A percentile compares a stretch with the other conserved stretches of the same genome.
phyloP scores from a whole-genome alignment of 2,113 vertebrate species.

The Oryzias celebensis region DNA sequence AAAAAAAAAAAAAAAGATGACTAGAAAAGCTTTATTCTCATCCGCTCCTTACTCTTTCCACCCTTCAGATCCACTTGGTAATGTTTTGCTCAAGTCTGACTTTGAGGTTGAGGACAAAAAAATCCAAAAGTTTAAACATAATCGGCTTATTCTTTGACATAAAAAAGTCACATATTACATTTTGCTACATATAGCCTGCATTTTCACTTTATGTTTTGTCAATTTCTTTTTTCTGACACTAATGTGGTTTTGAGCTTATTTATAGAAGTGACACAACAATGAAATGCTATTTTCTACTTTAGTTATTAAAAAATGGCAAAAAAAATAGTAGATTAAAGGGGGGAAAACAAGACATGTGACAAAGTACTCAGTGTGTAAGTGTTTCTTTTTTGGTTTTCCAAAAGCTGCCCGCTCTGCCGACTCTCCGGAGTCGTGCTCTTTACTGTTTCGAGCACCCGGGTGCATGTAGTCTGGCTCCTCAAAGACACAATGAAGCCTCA shows the following conservation, averaged over 20 bases:
- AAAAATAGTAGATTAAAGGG: neutral
- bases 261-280: neutral
- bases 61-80: constrained; percentile 1
- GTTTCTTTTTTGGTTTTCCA: constrained; percentile 14
- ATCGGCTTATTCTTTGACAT: neutral
- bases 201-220: neutral
- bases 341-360: neutral
- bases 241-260: neutral
- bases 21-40: neutral
- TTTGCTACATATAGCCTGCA: neutral
- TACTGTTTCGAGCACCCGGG: constrained; percentile 18
- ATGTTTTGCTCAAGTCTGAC: neutral
- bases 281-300: neutral
- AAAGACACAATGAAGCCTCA: constrained; percentile 61
- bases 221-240: neutral
- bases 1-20: neutral
- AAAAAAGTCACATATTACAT: neutral
- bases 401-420: constrained; percentile 4
- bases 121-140: neutral
- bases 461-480: constrained; percentile 37
- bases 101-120: neutral
- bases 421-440: constrained; percentile 37
- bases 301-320: neutral
- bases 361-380: constrained; percentile 1
- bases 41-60: constrained; percentile 1